Evolutionary conservation across 2,797 vertebrate genomes (phyloP).

Genomic region (Schizothorax lantsangensis): DNA sequence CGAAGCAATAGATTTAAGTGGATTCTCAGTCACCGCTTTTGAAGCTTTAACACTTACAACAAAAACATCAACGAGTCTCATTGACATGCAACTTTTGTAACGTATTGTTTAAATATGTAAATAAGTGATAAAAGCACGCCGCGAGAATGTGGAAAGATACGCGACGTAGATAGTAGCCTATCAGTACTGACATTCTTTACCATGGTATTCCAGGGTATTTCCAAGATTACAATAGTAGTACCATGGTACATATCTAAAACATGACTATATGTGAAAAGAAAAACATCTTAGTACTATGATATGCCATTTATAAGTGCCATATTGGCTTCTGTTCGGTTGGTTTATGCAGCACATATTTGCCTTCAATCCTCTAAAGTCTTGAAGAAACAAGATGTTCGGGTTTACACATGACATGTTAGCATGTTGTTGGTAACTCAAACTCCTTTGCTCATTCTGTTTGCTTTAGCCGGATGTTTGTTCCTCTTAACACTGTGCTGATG

Average conservation of each 20-base stretch:
- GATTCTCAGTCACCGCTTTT: neutral
- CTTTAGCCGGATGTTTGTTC: conserved; percentile 22
- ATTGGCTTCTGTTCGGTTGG: neutral
- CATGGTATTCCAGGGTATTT: neutral
- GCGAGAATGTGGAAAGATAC: neutral
- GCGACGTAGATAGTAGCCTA: neutral
- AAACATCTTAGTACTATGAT: neutral
- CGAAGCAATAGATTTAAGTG: neutral
- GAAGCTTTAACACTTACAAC: neutral
- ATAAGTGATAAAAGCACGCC: neutral
- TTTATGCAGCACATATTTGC: neutral
- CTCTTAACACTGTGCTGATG: neutral
- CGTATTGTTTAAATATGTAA: conserved; percentile 4
- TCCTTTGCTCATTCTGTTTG: conserved; percentile 7
- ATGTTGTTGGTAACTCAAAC: neutral
- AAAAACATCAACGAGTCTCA: neutral
- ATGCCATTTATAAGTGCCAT: neutral
- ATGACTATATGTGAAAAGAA: neutral
- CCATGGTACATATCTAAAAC: neutral
- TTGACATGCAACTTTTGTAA: neutral
- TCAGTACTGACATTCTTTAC: neutral
- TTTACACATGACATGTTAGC: neutral
- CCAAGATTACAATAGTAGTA: neutral
- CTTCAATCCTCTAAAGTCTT: neutral
- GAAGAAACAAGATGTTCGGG: conserved; percentile 17